Base-by-base conservation (phyloP, 2,888 invertebrate species). In the Caenorhabditis sinica region DNA sequence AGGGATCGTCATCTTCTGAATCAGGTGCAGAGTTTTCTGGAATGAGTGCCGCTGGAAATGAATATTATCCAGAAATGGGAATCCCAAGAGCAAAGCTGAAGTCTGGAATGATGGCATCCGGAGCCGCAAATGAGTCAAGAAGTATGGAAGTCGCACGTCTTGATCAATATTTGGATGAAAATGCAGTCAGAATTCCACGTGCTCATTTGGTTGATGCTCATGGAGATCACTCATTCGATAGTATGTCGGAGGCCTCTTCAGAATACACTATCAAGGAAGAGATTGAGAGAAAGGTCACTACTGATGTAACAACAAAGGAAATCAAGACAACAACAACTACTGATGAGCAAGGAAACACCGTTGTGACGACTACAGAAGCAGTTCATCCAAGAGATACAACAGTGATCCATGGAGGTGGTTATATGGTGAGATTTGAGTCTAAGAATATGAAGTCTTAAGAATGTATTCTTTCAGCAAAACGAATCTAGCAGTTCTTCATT, bases 81-180 rank as follows among this genome's bases (percentile, higher is more conserved):
- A 93, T 93, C 75, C 93, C 93, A 13, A 88, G 93, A 36, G 92
- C 93, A 2, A 93, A 93, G 69, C 89, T 93, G 81, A 88, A 90
- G 81, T 72, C 72, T 43, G 80, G 76, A 17, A 68, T 43, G 40
- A 74, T 30, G 33, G 77, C 68, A 36, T 69, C 76, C 11, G 81
- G 79, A 36, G 56, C 51, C 20, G 49, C 49, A 2, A 49, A 56
- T 1, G 56, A 81, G 15, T 4, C 61, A 9, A 66, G 80, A 69
- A 84, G 65, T 66, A 73, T 82, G 60, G 86, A 91, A 83, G 92
- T 91, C 4, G 89, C 90, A 2, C 87, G 89, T 25, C 82, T 92
- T 72, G 90, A 91, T 28, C 83, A 82, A 36, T 92, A 92, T 66
- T 81, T 92, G 36, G 89, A 90, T 36, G 90, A 91, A 20, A 60